These are phyloP conservation scores for Halichondria panicea DNA, from an alignment of 37 sponge, comb jelly and placozoan species.

Conservation along the genomic window DNA sequence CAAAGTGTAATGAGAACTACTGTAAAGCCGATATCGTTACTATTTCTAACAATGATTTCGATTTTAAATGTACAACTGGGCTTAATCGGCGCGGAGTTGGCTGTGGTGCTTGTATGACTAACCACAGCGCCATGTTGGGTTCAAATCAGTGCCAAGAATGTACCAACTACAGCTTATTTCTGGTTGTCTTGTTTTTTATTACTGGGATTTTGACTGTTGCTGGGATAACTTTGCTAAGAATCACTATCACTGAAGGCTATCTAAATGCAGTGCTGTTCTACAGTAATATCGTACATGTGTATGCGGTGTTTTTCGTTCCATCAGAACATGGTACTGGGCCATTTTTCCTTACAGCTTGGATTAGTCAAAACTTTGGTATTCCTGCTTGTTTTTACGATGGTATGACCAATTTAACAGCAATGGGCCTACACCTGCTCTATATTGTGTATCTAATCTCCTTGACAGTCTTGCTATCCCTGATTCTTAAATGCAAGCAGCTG, in stretches of 20 bases:
- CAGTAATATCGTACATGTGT: slow-evolving; percentile 4
- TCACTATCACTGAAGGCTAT: slow-evolving; percentile 25
- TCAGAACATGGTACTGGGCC: neutral
- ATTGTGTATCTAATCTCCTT: too few species aligned
- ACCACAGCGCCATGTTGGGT: slow-evolving; percentile 29
- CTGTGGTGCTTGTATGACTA: slow-evolving; percentile 32
- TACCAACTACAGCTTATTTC: neutral
- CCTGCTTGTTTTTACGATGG: slow-evolving; percentile 43
- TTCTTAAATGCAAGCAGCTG: too few species aligned
- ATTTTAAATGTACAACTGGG: slow-evolving; percentile 2
- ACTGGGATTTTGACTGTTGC: slow-evolving; percentile 14
- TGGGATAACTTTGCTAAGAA: neutral
- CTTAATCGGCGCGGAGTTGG: slow-evolving; percentile 12
- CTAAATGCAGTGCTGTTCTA: slow-evolving; percentile 30
- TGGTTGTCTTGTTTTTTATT: slow-evolving; percentile 9
- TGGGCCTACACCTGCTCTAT: too few species aligned
- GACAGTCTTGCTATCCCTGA: too few species aligned
- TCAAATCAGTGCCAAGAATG: slow-evolving; percentile 26
- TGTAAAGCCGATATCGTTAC: neutral
- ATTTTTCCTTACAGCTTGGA: neutral
- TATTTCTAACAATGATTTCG: neutral
- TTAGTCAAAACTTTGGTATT: slow-evolving; percentile 23
- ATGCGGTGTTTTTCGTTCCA: neutral
- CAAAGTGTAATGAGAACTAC: slow-evolving; percentile 1
- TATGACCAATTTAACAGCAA: too few species aligned